Percentiles rank a stretch among this genome's conserved stretches.
Evolutionary conservation across 2,113 vertebrate species (phyloP).

Genomic region (Lucifuga dentata): DNA sequence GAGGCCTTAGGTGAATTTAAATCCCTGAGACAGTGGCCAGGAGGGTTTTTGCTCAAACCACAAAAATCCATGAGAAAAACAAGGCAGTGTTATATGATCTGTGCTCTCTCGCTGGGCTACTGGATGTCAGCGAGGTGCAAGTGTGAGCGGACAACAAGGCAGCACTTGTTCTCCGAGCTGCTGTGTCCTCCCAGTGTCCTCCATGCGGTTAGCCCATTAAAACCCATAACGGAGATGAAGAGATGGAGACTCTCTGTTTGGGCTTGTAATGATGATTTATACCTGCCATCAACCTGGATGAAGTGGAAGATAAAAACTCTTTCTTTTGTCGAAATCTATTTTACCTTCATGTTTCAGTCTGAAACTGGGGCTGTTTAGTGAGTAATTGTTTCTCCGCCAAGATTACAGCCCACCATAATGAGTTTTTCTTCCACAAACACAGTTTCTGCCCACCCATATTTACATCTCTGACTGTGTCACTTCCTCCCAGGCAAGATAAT

Average conservation of each 20-base stretch:
- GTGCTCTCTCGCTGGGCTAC: conserved; percentile 21
- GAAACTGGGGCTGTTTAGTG: conserved; percentile 23
- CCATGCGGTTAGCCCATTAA: conserved; percentile 53
- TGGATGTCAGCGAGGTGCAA: conserved; percentile 56
- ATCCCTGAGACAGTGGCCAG: conserved; percentile 44
- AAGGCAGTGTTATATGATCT: conserved; percentile 56
- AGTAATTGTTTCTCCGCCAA: conserved; percentile 46
- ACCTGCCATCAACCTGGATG: conserved; percentile 22
- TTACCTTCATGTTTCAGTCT: conserved; percentile 5
- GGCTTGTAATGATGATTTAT: conserved; percentile 45
- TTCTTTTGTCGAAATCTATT: conserved; percentile 12
- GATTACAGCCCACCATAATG: conserved; percentile 22
- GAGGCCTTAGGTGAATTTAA: conserved; percentile 17
- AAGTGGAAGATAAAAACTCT: neutral
- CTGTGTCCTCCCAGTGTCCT: conserved; percentile 49
- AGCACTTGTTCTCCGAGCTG: conserved; percentile 62
- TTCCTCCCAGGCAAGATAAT: conserved; percentile 56
- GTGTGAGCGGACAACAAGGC: conserved; percentile 57
- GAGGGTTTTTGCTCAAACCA: conserved; percentile 55
- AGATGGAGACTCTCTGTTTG: conserved; percentile 47
- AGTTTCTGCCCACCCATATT: conserved; percentile 14
- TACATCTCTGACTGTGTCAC: conserved; percentile 43
- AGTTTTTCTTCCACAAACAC: conserved; percentile 39
- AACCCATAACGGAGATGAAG: conserved; percentile 35
- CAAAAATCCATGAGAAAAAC: conserved; percentile 68